Evolutionary conservation across 2,797 vertebrate genomes (phyloP), one percentile per base, ranked within the genome.

Genomic region (Hozukius guyotensis): DNA sequence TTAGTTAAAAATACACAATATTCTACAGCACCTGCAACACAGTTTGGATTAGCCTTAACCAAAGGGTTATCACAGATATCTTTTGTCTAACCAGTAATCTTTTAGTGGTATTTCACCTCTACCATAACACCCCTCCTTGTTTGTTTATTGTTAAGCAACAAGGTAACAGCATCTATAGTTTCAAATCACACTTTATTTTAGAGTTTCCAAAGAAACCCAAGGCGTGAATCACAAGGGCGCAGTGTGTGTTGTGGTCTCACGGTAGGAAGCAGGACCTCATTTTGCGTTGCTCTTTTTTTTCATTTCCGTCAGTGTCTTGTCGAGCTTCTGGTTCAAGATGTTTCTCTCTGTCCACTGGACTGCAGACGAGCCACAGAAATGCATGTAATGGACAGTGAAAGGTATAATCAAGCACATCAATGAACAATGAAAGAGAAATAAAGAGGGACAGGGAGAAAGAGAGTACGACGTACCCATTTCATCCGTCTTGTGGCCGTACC

Each of bases 301-400:
- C 63, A 80, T 87, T 75, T 87, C 81, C 1, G 65, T 82, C 70
- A 89, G 62, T 2, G 34, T 31, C 59, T 84, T 90, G n/a, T 85
- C 82, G 22, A 93, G 77, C 25, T 80, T 87, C 61, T 87, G 81
- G 73, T 89, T 70, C 27, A 85, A 31, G 25, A 90, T 80, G 82
- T 93, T 89, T 60, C 56, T 90, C 79, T 94, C 88, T 3, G 81
- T 89, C 89, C 91, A 92, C 81, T 82, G 83, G 60, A 85, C 92
- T 93, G 77, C 56, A 74, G 42, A 31, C 0, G 2, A 63, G 5
- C 9, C 8, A 69, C 9, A 16, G 8, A 42, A 0, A 59, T 4
- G 9, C 2, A 56, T 0, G 11, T 27, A 20, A 4, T 5, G 6
- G 32, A 27, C 1, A 20, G 4, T 12, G 5, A 77, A 66, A 24